Base-by-base conservation (phyloP, 92 coral and sea anemone genomes). In the Siderastrea siderea region DNA sequence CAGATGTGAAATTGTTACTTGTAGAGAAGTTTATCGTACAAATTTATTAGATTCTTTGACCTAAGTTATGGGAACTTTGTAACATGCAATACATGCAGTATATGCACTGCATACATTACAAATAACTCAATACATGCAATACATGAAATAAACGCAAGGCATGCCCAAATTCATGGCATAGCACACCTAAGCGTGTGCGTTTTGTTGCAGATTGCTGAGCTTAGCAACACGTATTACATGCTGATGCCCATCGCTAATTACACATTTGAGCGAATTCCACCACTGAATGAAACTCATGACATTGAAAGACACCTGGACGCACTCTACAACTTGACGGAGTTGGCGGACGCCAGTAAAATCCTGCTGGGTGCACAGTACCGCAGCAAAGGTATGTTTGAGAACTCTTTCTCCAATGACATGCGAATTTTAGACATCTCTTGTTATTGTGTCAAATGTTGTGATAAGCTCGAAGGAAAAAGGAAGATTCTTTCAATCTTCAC, bases 181-280 rank as follows among this genome's bases (percentile, higher is more conserved):
- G 38, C 38, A 26, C 38, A 26, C 38, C 38, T 26, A 26, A 26
- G 38, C 38, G n/a, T 14, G 66, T 61, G 14, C 15, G 6, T 44
- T 53, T 43, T 9, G 4, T 12, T 9, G 19, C 19, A 95, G 98
- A 81, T 93, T 71, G 95, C 93, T 14, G 98, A 93, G 9, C 96
- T 95, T 14, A 95, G 95, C 54, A 95, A 93, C 81, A 79, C 91
- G 17, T 95, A 93, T 84, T 95, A 91, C 89, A 95, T 91, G 96
- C 68, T 95, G 69, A 70, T 95, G 3, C 98, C 98, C 0, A 72
- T 93, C 84, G 91, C 96, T 9, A 54, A 78, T 53, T 95, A 93
- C 85, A 75, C 90, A 0, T 95, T 81, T 79, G 98, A 95, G 77
- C 87, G 83, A 59, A 95, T 95, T 71, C 47, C 44, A 62, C 98